A percentile compares a stretch with the other conserved stretches of the same genome.
These are phyloP conservation scores for Sesia apiformis DNA, from an alignment of 2,888 invertebrate species.

Conservation along the genomic window DNA sequence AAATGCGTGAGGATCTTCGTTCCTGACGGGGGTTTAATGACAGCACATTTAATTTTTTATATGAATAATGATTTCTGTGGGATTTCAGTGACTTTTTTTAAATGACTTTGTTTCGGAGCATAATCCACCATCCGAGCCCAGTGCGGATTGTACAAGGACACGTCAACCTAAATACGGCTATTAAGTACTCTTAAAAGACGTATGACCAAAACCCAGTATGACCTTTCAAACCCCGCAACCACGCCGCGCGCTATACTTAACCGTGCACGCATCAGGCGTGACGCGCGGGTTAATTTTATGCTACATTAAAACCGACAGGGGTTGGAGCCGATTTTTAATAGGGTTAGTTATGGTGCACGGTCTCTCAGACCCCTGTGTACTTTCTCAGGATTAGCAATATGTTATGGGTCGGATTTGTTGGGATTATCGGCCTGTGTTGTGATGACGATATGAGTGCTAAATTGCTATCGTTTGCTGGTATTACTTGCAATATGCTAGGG, in stretches of 20 bases:
- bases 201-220: neutral
- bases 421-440: conserved; percentile 33
- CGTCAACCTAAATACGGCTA: too few relatives aligned
- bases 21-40: too few relatives aligned
- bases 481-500: too few relatives aligned
- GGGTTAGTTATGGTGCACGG: conserved; percentile 65
- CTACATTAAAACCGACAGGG: conserved; percentile 66
- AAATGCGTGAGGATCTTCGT: too few relatives aligned
- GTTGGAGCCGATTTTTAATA: conserved; percentile 61
- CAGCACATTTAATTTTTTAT: too few relatives aligned
- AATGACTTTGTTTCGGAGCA: too few relatives aligned
- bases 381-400: conserved; percentile 54
- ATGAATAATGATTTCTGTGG: too few relatives aligned
- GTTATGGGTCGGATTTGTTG: conserved; percentile 39
- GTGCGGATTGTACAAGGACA: too few relatives aligned
- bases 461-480: neutral
- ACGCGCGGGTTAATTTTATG: conserved; percentile 70
- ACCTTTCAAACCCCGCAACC: conserved; percentile 5
- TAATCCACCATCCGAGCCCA: too few relatives aligned
- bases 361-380: conserved; percentile 33
- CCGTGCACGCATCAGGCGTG: conserved; percentile 46
- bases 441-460: neutral
- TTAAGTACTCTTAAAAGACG: neutral
- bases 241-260: conserved; percentile 23
- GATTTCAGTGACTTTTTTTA: too few relatives aligned